Conservation (phyloP, 1,140 invertebrate genomes). For the Dryas iulia region DNA sequence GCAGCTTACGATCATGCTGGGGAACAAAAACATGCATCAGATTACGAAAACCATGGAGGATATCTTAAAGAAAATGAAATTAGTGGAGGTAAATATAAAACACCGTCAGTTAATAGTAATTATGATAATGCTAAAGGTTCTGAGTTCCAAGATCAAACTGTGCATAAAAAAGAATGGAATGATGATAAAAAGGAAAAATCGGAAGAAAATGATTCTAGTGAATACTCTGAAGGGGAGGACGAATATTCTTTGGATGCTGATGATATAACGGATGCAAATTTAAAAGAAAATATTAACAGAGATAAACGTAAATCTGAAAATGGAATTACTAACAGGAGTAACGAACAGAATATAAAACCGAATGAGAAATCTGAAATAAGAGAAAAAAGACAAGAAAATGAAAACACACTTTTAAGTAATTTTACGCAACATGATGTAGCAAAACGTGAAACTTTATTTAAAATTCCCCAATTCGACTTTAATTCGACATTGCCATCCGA, state of each 20-base stretch:
- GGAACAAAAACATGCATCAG: constrained; percentile 85
- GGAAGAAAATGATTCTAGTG: constrained; percentile 55
- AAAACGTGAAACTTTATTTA: constrained; percentile 48
- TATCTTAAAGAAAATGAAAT: constrained; percentile 65
- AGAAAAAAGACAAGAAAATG: not conserved
- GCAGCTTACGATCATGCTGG: constrained; percentile 88
- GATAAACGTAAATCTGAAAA: constrained; percentile 23
- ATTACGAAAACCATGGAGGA: constrained; percentile 71
- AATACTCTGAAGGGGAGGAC: constrained; percentile 56
- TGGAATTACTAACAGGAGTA: not conserved
- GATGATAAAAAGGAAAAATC: constrained; percentile 55
- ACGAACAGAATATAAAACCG: constrained; percentile 1
- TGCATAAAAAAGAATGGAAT: constrained; percentile 64
- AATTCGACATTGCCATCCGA: constrained; percentile 47
- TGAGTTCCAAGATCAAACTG: constrained; percentile 47
- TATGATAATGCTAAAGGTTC: constrained; percentile 59
- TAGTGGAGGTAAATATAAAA: constrained; percentile 69
- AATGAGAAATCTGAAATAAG: not conserved
- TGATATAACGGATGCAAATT: constrained; percentile 27
- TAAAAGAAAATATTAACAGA: constrained; percentile 28
- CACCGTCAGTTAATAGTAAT: constrained; percentile 42
- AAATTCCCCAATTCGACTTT: constrained; percentile 52
- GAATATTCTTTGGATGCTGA: constrained; percentile 37
- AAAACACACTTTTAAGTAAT: not conserved
- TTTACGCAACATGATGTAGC: constrained; percentile 46